Evolutionary conservation across 2,888 invertebrate genomes (phyloP), one percentile per base, ranked within the genome.

Genomic region (Leptopilina syphax): DNA sequence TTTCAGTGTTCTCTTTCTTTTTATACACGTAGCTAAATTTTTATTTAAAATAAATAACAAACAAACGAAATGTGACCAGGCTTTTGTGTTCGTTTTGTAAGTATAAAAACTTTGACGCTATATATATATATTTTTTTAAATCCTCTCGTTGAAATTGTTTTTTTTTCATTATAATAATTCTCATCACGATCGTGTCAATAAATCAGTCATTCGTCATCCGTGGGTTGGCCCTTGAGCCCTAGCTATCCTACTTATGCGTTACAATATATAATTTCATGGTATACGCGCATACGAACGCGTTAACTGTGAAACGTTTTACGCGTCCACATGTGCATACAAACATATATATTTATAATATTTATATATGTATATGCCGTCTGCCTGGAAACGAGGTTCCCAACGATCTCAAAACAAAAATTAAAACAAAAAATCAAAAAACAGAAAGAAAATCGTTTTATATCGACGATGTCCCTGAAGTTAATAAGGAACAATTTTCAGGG

Each of bases 201-300:
- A 84, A 84, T 82, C 84, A 83, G 82, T 87, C 84, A 85, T 85
- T 86, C 85, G 84, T 86, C 83, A 85, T 87, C 87, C 84, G 87
- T 87, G 85, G 85, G 84, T 86, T 86, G 87, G 88, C 88, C 85
- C 86, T 78, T 83, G 80, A 86, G 88, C 88, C 88, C 90, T 90
- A 90, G 88, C 88, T 89, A 90, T 86, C 85, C 90, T 90, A 90
- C 87, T 90, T 89, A 89, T 87, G 84, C 84, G 81, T 84, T 90
- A 89, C 87, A 86, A 86, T 88, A 86, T 86, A 87, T 50, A 79
- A 85, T 83, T 86, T 81, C 78, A 78, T 83, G 82, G 80, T 84
- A 44, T 44, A 77, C 76, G 63, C 73, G 73, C 63, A 12, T 65
- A 44, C 27, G n/a, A 65, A 34, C 76, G 76, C 47, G 65, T 76